These are phyloP conservation scores for Gymnocheta viridis DNA, from an alignment of 2,888 invertebrate genomes.

Conservation along the genomic window DNA sequence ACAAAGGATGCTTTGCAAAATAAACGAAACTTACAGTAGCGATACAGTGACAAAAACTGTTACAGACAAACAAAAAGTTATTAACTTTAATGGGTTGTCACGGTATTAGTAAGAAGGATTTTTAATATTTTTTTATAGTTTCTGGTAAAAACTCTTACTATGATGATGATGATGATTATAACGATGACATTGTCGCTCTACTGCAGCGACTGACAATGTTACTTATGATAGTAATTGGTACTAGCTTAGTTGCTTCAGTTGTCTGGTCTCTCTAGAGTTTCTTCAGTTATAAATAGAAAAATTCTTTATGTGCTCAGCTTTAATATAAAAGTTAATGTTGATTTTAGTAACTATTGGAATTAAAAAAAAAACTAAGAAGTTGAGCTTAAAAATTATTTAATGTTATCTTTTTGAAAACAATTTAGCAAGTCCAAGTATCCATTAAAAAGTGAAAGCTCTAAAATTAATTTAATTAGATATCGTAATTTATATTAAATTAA, in stretches of 20 bases:
- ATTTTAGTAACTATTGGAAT: neutral
- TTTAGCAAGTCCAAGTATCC: too few relatives aligned
- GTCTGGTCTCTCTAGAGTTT: neutral
- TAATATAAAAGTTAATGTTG: neutral
- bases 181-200: neutral
- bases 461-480: too few relatives aligned
- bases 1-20: constrained; percentile 4
- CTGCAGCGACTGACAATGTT: neutral
- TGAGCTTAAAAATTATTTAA: too few relatives aligned
- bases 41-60: constrained; percentile 9
- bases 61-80: constrained; percentile 64
- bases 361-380: neutral
- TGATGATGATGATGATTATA: neutral
- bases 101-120: constrained; percentile 59
- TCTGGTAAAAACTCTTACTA: neutral
- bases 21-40: neutral
- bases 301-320: neutral
- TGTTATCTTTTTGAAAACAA: neutral
- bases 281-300: constrained; percentile 27
- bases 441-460: too few relatives aligned
- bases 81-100: constrained; percentile 67
- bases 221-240: neutral
- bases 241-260: neutral
- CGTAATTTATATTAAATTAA: too few relatives aligned
- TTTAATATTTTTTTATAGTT: constrained; percentile 36